Conservation (phyloP, 2,113 vertebrate species). For the Tretioscincus oriximinensis region DNA sequence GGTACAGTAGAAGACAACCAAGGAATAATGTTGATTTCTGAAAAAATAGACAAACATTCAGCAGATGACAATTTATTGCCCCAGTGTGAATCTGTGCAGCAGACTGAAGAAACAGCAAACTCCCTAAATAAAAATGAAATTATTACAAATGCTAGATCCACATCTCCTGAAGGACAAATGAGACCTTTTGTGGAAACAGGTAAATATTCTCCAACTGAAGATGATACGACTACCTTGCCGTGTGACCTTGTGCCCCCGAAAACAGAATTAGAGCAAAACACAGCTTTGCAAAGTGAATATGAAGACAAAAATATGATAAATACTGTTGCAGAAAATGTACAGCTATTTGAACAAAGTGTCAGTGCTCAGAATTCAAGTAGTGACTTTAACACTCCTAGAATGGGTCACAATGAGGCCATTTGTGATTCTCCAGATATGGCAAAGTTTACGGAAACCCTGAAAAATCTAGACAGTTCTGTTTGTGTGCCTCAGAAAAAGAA, state of each 20-base stretch:
- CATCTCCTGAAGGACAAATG: constrained; percentile 37
- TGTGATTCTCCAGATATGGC: constrained; percentile 82
- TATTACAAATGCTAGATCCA: constrained; percentile 24
- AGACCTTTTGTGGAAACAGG: constrained; percentile 28
- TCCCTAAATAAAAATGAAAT: constrained; percentile 38
- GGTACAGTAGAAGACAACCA: constrained; percentile 48
- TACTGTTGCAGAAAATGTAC: constrained; percentile 28
- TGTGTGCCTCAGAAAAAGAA: constrained; percentile 86
- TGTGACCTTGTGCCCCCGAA: constrained; percentile 27
- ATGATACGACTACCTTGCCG: constrained; percentile 32
- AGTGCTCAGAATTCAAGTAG: constrained; percentile 58
- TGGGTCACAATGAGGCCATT: constrained; percentile 74
- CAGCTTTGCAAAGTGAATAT: constrained; percentile 39
- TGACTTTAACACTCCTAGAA: constrained; percentile 62
- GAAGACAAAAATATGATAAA: constrained; percentile 36
- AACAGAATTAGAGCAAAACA: constrained; percentile 40
- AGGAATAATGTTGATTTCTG: constrained; percentile 25
- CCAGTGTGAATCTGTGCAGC: constrained; percentile 28
- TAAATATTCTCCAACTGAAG: not conserved
- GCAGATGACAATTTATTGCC: constrained; percentile 43
- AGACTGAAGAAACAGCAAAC: constrained; percentile 41
- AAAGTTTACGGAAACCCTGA: constrained; percentile 88
- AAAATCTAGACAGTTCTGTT: constrained; percentile 82
- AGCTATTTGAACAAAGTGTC: constrained; percentile 59
- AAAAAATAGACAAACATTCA: constrained; percentile 43